These are phyloP conservation scores for Phalacrocorax pelagicus DNA, from an alignment of 2,113 vertebrate species.

Conservation along the genomic window DNA sequence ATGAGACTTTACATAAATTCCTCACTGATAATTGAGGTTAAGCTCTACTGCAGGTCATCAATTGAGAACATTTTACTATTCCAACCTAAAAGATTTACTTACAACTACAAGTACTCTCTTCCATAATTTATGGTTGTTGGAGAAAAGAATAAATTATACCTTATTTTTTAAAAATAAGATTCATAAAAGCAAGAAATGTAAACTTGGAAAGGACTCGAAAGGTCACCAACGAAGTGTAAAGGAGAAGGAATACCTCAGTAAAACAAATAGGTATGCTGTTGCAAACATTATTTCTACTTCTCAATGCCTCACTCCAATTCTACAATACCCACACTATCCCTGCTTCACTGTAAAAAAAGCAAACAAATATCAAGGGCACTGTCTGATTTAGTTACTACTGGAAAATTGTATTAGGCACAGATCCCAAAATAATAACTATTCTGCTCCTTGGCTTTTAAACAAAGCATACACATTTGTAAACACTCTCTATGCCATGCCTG, in stretches of 20 bases:
- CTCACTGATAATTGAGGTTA: background rate
- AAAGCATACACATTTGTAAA: background rate
- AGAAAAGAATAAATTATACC: background rate
- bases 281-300: background rate
- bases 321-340: background rate
- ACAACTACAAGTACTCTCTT: background rate
- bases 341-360: background rate
- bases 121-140: background rate
- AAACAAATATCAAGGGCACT: background rate
- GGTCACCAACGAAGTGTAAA: background rate
- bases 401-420: conserved; percentile 24
- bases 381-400: conserved; percentile 1
- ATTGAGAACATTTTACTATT: background rate
- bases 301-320: background rate
- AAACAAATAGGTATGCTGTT: background rate
- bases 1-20: background rate
- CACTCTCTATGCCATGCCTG: background rate
- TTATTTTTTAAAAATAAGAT: background rate
- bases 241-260: background rate
- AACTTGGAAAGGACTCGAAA: background rate
- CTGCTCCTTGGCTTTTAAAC: conserved; percentile 3
- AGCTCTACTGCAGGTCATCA: background rate
- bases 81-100: background rate
- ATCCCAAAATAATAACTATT: background rate
- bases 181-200: background rate